phyloP scores from a whole-genome alignment of 2,797 vertebrate species.

The Sebastes elongatus region DNA sequence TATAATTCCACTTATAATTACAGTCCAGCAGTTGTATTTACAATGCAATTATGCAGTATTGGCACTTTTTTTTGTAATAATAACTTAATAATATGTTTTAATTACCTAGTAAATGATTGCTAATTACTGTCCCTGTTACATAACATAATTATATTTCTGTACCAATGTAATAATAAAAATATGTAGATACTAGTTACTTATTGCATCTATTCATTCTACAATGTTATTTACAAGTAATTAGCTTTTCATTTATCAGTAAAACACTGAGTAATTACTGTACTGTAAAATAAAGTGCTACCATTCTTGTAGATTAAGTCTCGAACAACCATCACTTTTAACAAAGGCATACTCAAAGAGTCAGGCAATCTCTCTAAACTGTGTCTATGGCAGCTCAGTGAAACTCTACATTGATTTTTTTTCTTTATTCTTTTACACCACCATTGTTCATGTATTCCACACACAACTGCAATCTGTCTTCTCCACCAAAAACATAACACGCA shows the following conservation, averaged over 20 bases:
- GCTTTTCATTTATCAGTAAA: neutral
- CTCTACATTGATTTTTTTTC: slow-evolving; percentile 30
- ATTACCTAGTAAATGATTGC: neutral
- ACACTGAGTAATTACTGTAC: neutral
- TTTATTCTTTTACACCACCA: neutral
- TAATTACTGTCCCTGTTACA: neutral
- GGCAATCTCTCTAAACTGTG: neutral
- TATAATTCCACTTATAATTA: slow-evolving; percentile 24
- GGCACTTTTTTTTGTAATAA: neutral
- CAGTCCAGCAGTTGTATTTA: slow-evolving; percentile 26
- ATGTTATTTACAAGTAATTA: neutral
- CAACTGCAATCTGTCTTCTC: slow-evolving; percentile 47
- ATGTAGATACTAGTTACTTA: neutral
- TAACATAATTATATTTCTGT: slow-evolving; percentile 18
- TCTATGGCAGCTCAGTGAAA: neutral
- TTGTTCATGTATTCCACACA: slow-evolving; percentile 15
- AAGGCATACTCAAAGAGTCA: slow-evolving; percentile 1
- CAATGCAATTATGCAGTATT: slow-evolving; percentile 8
- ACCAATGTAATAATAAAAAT: neutral
- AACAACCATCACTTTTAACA: neutral
- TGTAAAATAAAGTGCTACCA: slow-evolving; percentile 35
- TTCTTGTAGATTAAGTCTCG: neutral
- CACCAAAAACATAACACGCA: slow-evolving; percentile 33
- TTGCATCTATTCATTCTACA: slow-evolving; percentile 1
- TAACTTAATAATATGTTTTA: neutral